These are phyloP conservation scores for chimpanzee (Pan troglodytes) DNA, from an alignment of 2,113 vertebrate species.

Conservation along the genomic window NHGRI_mPanTro3-v2.1_pri NC_072410.2:57739001-57739500, in stretches of 20 bases:
- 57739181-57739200: background rate
- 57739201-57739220: background rate
- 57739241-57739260: background rate
- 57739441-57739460: background rate
- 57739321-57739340: background rate
- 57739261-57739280: background rate
- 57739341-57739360: background rate
- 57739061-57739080: background rate
- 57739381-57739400: background rate
- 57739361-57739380: background rate
- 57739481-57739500: background rate
- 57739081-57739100: background rate
- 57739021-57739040: background rate
- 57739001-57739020: background rate
- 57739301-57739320: background rate
- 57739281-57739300: background rate
- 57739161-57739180: background rate
- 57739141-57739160: background rate
- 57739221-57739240: background rate
- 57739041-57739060: background rate
- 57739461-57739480: conserved; percentile 14
- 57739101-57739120: background rate
- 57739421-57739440: background rate
- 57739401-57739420: background rate
- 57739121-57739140: background rate